Evolutionary conservation across 2,113 vertebrate species (phyloP), one percentile per base, ranked within the genome.

Genomic region (Grantiella picta): DNA sequence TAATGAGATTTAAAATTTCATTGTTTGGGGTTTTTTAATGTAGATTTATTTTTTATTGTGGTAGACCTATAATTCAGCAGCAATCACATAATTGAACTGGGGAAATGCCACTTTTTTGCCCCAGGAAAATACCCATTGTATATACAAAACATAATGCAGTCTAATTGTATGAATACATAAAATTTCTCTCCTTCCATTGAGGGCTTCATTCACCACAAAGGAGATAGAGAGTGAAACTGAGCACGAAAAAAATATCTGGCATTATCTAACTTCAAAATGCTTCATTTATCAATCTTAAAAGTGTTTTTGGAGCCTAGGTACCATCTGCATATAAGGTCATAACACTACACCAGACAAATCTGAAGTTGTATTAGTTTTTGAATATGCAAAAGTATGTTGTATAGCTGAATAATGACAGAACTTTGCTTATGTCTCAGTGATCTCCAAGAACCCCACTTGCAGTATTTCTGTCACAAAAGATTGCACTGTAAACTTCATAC

Each of bases 251-350:
- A 92, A 59, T 91, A 91, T 82, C 66, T 91, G 66, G 22, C 63
- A 85, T 94, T 89, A 61, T 82, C 87, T 89, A 59, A 70, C 40
- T 82, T 91, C 70, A 68, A 81, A 85, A 70, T 84, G 57, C 61
- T 94, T 95, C 75, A 47, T 71, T 85, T 92, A 83, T 79, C 69
- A 95, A 89, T 49, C 23, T 85, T 57, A 9, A 49, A 85, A 87
- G 31, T 8, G 17, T 57, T 57, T 90, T 92, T 54, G 60, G 50
- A 90, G 75, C 49, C 65, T 70, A 65, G 31, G 49, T 94, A 36
- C 75, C 93, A 19, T 89, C 71, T 80, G 29, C 45, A 38, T 36
- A 42, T 80, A 61, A 75, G 66, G 44, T 76, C 59, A 81, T 86
- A 92, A 78, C 47, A 49, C 56, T 78, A 31, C 28, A 65, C 18